phyloP scores from a whole-genome alignment of 1,140 invertebrate species.

The honey bee (Apis mellifera) region Amel_HAv3.1 CM009940.2:4419501-4420000 shows the following conservation, averaged over 20 bases:
- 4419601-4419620: constrained; percentile 5
- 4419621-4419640: background rate
- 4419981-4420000: too few relatives aligned
- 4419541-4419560: too few relatives aligned
- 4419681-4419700: constrained; percentile 46
- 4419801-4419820: background rate
- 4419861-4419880: background rate
- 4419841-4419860: constrained; percentile 1
- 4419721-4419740: constrained; percentile 23
- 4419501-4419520: too few relatives aligned
- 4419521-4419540: too few relatives aligned
- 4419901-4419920: too few relatives aligned
- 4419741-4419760: background rate
- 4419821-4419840: constrained; percentile 3
- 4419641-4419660: constrained; percentile 43
- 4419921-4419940: too few relatives aligned
- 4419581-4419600: too few relatives aligned
- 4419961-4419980: too few relatives aligned
- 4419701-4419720: constrained; percentile 28
- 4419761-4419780: constrained; percentile 3
- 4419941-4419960: too few relatives aligned
- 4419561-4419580: too few relatives aligned
- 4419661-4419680: constrained; percentile 45
- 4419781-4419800: constrained; percentile 11
- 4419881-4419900: background rate